Base-by-base conservation (phyloP, 2,888 invertebrate genomes). In the Entomobrya multifasciata region DNA sequence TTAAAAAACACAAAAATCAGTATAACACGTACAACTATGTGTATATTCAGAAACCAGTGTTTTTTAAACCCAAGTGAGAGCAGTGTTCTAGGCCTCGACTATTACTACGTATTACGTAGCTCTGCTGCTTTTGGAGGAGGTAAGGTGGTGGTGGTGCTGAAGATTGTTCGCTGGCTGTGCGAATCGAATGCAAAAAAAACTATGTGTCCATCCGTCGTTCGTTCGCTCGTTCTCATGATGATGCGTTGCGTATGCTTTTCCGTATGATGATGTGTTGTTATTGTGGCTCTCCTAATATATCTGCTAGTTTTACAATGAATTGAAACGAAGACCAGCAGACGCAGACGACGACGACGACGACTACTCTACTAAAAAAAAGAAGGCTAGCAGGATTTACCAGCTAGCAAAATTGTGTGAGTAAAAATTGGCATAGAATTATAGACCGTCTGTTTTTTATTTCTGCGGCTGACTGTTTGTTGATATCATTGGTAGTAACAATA, bases 361-460 rank as follows among this genome's bases (percentile, higher is more conserved):
- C 36, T 36, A 36, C 36, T 36, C 8, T 8, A 36, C 36, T 36
- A 4, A 36, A 8, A 8, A 36, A 15, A 15, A 10, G 49, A 49
- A 49, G n/a, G n/a, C n/a, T n/a, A 49, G 49, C 49, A 49, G 13
- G 15, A 13, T 11, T n/a, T n/a, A n/a, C n/a, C n/a, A n/a, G n/a
- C n/a, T n/a, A n/a, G n/a, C n/a, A n/a, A n/a, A n/a, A n/a, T n/a
- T n/a, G n/a, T 49, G n/a, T 36, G 13, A 49, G 49, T 15, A 49
- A n/a, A 49, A n/a, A 49, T n/a, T 11, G 5, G n/a, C 8, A 49
- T n/a, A n/a, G n/a, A 49, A 49, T 60, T 6, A 27, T 27, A 13
- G 60, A 60, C 60, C 60, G 60, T 60, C 60, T 60, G 60, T 60
- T 60, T 60, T 60, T 25, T 25, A 25, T 22, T 55, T 57, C 52